Evolutionary conservation across 2,888 invertebrate species (phyloP), one percentile per base, ranked within the genome.

Genomic region (Meganola albula): DNA sequence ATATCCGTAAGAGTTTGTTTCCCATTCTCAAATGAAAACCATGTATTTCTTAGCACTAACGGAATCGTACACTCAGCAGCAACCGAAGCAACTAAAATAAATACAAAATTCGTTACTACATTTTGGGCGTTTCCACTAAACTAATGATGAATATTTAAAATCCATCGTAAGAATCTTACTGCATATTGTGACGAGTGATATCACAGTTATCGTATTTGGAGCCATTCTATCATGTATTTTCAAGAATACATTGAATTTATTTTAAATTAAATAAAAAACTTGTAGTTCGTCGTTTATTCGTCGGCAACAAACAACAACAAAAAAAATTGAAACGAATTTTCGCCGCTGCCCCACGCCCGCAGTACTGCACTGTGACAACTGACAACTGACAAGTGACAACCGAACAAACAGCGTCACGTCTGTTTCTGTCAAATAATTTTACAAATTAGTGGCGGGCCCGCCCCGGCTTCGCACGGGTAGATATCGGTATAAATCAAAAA

Each of bases 21-120:
- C 6, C 95, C 95, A 80, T 91, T 91, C 87, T 97, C 96, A 88
- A 95, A 93, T 2, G 95, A 96, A 76, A 95, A 97, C 97, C 97
- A 97, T 16, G 93, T 89, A 38, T 96, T 96, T 57, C 94, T 88
- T 27, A 97, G 74, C 25, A 94, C 91, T 44, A 89, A 64, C 13
- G 96, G 96, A 62, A 96, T 93, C 12, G 88, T 87, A 68, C 95
- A 95, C 37, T 87, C 87, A 1, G 73, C 64, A 36, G 67, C 59
- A 46, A 72, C 66, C 34, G 57, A 50, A 22, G 63, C 51, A 34
- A 71, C 83, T 84, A 63, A 37, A 76, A 53, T 39, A 48, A n/a
- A 40, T 24, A 34, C 26, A 74, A 44, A 57, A 40, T 48, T 52
- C 55, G 53, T 53, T 55, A n/a, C n/a, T n/a, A 29, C 7, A 49